These are phyloP conservation scores for Mormyrops attenuatus DNA, from an alignment of 2,797 vertebrate species.

Conservation along the genomic window DNA sequence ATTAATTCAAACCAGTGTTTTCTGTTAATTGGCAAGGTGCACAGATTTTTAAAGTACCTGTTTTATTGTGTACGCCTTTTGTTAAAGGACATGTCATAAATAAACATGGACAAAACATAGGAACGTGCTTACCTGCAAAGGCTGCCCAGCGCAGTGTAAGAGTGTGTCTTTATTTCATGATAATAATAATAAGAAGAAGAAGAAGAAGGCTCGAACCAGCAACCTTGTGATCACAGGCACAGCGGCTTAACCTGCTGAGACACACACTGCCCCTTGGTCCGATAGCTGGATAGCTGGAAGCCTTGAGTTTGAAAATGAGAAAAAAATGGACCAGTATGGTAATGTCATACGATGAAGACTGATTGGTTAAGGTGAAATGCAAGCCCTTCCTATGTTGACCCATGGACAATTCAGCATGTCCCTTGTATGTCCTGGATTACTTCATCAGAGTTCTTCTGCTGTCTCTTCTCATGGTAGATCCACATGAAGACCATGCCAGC, in stretches of 20 bases:
- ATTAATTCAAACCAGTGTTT: background rate
- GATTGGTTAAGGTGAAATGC: background rate
- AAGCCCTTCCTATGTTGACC: background rate
- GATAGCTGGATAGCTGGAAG: background rate
- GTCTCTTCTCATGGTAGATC: conserved; percentile 64
- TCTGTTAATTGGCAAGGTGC: background rate
- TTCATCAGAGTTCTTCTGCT: background rate
- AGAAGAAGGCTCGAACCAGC: background rate
- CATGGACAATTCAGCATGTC: background rate
- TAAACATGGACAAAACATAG: background rate
- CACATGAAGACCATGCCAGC: conserved; percentile 99
- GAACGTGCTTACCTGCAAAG: background rate
- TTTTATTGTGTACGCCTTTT: background rate
- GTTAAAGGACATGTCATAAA: background rate
- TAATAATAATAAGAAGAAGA: background rate
- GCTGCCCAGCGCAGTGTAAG: background rate
- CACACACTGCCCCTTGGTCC: background rate
- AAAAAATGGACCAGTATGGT: background rate
- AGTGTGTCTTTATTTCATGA: background rate
- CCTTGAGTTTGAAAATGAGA: background rate
- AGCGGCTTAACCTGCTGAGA: background rate
- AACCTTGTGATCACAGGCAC: background rate
- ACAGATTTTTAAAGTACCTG: background rate
- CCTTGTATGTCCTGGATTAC: background rate
- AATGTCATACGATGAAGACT: background rate